phyloP scores from a whole-genome alignment of 2,888 invertebrate species.

The Nemotelus nigrinus region DNA sequence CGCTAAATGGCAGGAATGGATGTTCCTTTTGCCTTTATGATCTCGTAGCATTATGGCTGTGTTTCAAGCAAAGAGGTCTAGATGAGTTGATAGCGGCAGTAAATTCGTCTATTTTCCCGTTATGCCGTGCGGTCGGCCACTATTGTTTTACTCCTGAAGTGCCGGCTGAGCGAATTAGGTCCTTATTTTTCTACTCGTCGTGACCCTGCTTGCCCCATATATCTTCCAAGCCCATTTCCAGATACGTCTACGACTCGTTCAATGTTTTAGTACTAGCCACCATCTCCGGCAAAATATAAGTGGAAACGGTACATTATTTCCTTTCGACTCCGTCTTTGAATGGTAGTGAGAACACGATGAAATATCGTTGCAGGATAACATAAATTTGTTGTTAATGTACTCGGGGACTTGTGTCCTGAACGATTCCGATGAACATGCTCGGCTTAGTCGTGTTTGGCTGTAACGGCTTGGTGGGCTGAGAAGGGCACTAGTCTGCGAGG shows the following conservation, averaged over 20 bases:
- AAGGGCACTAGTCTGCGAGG: background rate
- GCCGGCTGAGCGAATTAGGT: slow-evolving; percentile 11
- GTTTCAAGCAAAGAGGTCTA: background rate
- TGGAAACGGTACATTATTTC: slow-evolving; percentile 48
- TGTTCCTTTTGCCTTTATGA: slow-evolving; percentile 38
- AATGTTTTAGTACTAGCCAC: slow-evolving; percentile 31
- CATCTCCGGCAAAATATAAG: slow-evolving; percentile 38
- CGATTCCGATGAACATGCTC: slow-evolving; percentile 35
- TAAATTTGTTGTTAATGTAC: slow-evolving; percentile 52
- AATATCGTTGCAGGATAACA: slow-evolving; percentile 52
- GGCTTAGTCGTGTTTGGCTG: background rate
- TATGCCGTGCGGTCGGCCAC: slow-evolving; percentile 31
- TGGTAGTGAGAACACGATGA: slow-evolving; percentile 47
- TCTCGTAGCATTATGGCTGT: background rate
- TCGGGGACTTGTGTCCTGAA: slow-evolving; percentile 45
- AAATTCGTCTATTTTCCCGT: slow-evolving; percentile 38
- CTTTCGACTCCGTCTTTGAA: slow-evolving; percentile 27
- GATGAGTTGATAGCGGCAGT: slow-evolving; percentile 21
- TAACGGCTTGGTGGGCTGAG: background rate
- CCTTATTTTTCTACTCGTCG: slow-evolving; percentile 24
- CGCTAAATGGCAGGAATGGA: slow-evolving; percentile 6
- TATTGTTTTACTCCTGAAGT: slow-evolving; percentile 29
- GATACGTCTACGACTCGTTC: background rate
- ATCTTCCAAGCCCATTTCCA: slow-evolving; percentile 12
- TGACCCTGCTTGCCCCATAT: slow-evolving; percentile 21